Percentiles rank a stretch among this genome's conserved stretches.
phyloP scores from a whole-genome alignment of 2,888 invertebrate species.

The Eilema sororculum region DNA sequence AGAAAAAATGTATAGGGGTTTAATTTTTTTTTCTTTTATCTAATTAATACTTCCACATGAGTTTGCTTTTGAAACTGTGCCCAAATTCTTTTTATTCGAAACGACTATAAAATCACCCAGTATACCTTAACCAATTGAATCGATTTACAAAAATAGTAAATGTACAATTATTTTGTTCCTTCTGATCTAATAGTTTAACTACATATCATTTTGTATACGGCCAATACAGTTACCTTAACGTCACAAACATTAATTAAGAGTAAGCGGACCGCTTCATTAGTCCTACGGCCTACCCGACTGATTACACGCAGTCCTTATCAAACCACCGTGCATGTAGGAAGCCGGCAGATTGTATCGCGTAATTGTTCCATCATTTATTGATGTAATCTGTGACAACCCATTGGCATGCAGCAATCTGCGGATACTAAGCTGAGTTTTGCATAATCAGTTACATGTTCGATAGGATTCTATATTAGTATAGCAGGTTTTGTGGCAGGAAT shows the following conservation, averaged over 20 bases:
- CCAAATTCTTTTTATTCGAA: no score
- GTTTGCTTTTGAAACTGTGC: no score
- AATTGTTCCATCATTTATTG: conserved; percentile 52
- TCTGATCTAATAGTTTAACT: neutral
- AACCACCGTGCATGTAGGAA: conserved; percentile 36
- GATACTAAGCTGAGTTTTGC: conserved; percentile 8
- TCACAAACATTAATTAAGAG: conserved; percentile 45
- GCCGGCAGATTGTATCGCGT: conserved; percentile 40
- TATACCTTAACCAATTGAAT: no score
- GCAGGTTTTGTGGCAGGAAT: neutral
- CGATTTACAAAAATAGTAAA: no score
- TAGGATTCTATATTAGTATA: conserved; percentile 1
- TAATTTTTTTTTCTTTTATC: no score
- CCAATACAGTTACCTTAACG: conserved; percentile 29
- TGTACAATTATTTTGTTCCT: neutral
- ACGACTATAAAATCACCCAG: no score
- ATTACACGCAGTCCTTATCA: conserved; percentile 42
- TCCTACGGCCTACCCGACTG: conserved; percentile 27
- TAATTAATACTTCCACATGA: no score
- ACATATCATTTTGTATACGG: conserved; percentile 4
- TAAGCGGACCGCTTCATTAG: conserved; percentile 43
- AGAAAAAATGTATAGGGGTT: no score
- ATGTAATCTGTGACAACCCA: conserved; percentile 39
- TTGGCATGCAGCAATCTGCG: conserved; percentile 21
- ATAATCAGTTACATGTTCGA: conserved; percentile 4